phyloP scores from a whole-genome alignment of 2,888 invertebrate species.

The Cerceris rybyensis region DNA sequence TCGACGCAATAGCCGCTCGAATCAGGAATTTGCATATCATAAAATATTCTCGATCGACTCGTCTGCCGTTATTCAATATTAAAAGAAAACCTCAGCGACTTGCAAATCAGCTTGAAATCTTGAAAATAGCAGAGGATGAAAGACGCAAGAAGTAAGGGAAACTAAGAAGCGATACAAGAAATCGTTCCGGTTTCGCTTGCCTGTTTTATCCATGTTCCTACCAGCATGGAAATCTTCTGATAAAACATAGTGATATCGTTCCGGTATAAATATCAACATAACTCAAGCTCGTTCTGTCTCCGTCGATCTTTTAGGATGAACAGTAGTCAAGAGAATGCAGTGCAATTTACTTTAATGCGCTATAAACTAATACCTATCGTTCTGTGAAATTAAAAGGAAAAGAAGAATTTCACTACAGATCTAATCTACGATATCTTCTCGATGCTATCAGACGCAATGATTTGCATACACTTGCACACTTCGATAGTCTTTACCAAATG shows the following conservation, averaged over 20 bases:
- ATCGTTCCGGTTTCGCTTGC: constrained; percentile 67
- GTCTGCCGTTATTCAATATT: not conserved
- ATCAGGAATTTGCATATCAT: not conserved
- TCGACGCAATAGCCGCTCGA: too few species aligned
- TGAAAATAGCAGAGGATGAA: not conserved
- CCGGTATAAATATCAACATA: constrained; percentile 22
- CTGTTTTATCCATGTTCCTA: constrained; percentile 13
- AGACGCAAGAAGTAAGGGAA: constrained; percentile 36
- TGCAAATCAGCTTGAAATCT: too few species aligned
- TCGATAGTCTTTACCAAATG: too few species aligned
- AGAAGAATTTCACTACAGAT: too few species aligned
- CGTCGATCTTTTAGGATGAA: not conserved
- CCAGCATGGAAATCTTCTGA: constrained; percentile 54
- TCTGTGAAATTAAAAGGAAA: too few species aligned
- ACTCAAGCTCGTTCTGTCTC: constrained; percentile 13
- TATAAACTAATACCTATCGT: too few species aligned
- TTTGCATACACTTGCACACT: too few species aligned
- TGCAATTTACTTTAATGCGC: not conserved
- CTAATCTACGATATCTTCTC: too few species aligned
- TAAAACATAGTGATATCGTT: constrained; percentile 70
- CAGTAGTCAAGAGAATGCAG: not conserved
- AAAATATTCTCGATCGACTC: not conserved
- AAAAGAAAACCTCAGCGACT: not conserved
- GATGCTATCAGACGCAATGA: too few species aligned
- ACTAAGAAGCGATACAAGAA: constrained; percentile 51